These are phyloP conservation scores for Aethina tumida DNA, from an alignment of 1,140 invertebrate species.

Conservation along the genomic window DNA sequence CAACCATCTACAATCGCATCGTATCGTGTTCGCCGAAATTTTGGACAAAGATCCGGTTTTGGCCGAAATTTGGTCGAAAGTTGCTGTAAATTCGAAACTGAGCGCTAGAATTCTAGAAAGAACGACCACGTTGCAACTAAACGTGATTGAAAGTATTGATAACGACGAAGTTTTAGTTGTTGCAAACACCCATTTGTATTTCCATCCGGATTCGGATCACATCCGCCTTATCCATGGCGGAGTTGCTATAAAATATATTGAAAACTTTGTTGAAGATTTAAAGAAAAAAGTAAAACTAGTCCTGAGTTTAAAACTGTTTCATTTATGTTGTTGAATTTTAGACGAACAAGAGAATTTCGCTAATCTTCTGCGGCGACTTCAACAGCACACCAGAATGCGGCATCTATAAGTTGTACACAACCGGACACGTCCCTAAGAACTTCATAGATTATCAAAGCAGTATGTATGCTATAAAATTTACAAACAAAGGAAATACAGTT, in stretches of 20 bases:
- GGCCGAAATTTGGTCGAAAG: slow-evolving; percentile 48
- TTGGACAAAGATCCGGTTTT: slow-evolving; percentile 45
- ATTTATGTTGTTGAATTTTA: not conserved
- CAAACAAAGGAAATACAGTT: not conserved
- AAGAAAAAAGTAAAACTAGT: slow-evolving; percentile 37
- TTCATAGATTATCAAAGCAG: slow-evolving; percentile 67
- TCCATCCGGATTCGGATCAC: slow-evolving; percentile 82
- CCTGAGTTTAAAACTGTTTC: not conserved
- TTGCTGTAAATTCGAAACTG: slow-evolving; percentile 51
- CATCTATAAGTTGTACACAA: slow-evolving; percentile 66
- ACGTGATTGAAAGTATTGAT: slow-evolving; percentile 51
- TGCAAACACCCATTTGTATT: slow-evolving; percentile 89
- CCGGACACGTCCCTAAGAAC: slow-evolving; percentile 49
- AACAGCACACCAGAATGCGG: slow-evolving; percentile 77
- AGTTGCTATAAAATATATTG: slow-evolving; percentile 50
- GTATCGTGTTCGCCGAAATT: slow-evolving; percentile 40
- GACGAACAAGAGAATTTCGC: slow-evolving; percentile 42
- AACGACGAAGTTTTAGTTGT: slow-evolving; percentile 57
- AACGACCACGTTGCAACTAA: slow-evolving; percentile 52
- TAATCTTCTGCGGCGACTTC: slow-evolving; percentile 78
- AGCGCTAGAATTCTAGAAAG: slow-evolving; percentile 50
- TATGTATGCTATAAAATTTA: slow-evolving; percentile 39
- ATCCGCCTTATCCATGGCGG: slow-evolving; percentile 73
- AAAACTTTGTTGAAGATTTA: slow-evolving; percentile 40
- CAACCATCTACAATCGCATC: slow-evolving; percentile 34